Evolutionary conservation across 2,797 vertebrate genomes (phyloP).

Genomic region (Microhierax caerulescens): DNA sequence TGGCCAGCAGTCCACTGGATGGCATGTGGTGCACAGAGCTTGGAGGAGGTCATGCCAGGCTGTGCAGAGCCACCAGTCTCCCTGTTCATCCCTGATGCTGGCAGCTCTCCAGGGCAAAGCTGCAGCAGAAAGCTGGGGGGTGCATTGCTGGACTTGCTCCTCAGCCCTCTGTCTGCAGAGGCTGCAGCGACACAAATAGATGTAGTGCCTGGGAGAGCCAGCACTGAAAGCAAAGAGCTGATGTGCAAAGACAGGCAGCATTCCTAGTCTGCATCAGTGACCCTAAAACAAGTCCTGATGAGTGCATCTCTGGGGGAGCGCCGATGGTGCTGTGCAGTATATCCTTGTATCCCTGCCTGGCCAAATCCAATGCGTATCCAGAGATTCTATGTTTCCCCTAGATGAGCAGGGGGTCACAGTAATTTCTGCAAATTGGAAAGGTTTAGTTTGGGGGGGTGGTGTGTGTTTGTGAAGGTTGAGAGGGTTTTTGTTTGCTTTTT

Average conservation of each 20-base stretch:
- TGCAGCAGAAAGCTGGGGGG: background rate
- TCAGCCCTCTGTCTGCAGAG: background rate
- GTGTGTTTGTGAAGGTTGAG: background rate
- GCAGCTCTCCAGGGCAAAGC: background rate
- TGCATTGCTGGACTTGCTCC: background rate
- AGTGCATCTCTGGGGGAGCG: background rate
- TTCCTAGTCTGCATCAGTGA: background rate
- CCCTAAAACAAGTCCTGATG: background rate
- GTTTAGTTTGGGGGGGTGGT: accelerated
- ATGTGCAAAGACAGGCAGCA: background rate
- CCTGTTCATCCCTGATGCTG: accelerated
- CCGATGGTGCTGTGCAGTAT: accelerated
- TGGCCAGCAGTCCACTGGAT: accelerated
- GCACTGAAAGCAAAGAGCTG: background rate
- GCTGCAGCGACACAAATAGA: background rate
- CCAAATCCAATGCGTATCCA: background rate
- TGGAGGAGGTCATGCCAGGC: background rate
- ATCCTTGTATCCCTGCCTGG: background rate
- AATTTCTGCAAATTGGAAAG: background rate
- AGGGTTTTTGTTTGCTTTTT: background rate
- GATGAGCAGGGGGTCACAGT: background rate
- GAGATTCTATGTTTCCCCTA: background rate
- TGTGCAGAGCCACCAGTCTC: background rate
- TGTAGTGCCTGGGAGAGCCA: background rate
- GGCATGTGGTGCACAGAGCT: accelerated